Evolutionary conservation across 2,113 vertebrate species (phyloP).

Genomic region (Halcyon malimbica): DNA sequence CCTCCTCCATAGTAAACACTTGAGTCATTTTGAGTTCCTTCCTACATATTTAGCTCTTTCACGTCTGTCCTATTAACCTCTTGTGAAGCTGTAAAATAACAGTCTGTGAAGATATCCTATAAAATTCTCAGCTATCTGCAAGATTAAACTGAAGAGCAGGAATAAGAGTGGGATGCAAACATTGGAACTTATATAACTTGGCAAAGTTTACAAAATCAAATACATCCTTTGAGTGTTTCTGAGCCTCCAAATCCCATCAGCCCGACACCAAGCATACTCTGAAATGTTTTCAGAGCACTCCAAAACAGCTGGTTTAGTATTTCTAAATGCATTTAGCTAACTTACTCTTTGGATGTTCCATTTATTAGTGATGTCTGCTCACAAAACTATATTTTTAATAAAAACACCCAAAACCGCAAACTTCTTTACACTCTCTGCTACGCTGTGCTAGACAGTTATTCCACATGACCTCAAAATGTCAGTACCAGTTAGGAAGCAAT

Average conservation of each 20-base stretch:
- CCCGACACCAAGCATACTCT: neutral
- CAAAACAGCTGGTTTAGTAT: neutral
- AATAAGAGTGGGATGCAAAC: neutral
- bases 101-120: neutral
- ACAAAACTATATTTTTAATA: neutral
- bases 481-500: neutral
- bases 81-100: neutral
- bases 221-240: neutral
- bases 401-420: neutral
- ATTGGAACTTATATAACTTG: neutral
- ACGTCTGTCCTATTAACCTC: neutral
- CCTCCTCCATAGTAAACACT: neutral
- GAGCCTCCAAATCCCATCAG: neutral
- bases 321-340: neutral
- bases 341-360: neutral
- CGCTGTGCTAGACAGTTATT: neutral
- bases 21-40: neutral
- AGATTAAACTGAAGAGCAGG: neutral
- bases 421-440: neutral
- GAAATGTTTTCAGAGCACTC: neutral
- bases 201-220: neutral
- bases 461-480: neutral
- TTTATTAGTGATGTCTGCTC: neutral
- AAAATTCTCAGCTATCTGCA: neutral
- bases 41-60: neutral